phyloP scores from a whole-genome alignment of 2,888 invertebrate genomes.

The Amiota communis region DNA sequence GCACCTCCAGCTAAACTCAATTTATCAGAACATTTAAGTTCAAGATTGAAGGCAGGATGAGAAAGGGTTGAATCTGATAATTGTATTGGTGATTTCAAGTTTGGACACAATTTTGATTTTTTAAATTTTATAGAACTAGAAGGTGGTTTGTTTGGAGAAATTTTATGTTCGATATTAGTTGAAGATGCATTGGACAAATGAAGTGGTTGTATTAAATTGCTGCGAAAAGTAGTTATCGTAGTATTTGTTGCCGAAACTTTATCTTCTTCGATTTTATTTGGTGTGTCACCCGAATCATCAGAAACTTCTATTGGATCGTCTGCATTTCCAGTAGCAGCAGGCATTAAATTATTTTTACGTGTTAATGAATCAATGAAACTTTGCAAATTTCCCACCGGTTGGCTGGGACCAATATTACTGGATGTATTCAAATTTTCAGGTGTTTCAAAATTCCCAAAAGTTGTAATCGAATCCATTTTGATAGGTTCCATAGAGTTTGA shows the following conservation, averaged over 20 bases:
- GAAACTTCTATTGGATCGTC: conserved; percentile 68
- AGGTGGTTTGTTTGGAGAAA: conserved; percentile 8
- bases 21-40: conserved; percentile 52
- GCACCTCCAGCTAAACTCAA: conserved; percentile 68
- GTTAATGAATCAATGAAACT: no score
- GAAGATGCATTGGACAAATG: not conserved
- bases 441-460: not conserved
- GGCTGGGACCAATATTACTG: no score
- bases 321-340: conserved; percentile 52
- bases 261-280: conserved; percentile 9
- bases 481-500: conserved; percentile 23
- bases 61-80: not conserved
- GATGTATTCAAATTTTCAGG: not conserved
- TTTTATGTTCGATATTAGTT: not conserved
- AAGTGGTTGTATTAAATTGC: not conserved
- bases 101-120: not conserved
- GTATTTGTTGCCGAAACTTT: not conserved
- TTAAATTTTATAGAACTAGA: not conserved
- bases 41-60: conserved; percentile 46
- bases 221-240: not conserved
- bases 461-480: not conserved
- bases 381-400: no score
- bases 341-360: conserved; percentile 12
- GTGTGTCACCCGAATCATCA: conserved; percentile 62
- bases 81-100: not conserved